Percentiles rank a stretch among this genome's conserved stretches.
Conservation (phyloP, 2,113 vertebrate genomes). For the Zosterops hypoxanthus region DNA sequence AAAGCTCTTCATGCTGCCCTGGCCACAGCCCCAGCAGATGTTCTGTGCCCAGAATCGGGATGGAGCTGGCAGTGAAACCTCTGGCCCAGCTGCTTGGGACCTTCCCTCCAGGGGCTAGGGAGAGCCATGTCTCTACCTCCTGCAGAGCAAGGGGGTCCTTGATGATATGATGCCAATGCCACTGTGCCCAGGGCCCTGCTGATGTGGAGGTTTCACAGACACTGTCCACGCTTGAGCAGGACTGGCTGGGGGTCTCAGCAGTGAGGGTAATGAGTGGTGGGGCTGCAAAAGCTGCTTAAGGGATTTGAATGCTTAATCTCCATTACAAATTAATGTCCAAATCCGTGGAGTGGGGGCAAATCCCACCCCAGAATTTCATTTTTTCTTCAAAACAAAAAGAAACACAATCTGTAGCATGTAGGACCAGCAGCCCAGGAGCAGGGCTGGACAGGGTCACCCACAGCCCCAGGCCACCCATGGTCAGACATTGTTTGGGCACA, state of each 20-base stretch:
- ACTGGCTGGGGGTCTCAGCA: not conserved
- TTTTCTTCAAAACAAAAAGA: conserved; percentile 5
- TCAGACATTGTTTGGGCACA: fast-evolving
- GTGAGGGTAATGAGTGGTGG: not conserved
- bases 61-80: fast-evolving
- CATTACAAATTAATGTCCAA: conserved; percentile 60
- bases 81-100: not conserved
- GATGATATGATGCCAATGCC: not conserved
- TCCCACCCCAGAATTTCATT: conserved; percentile 38
- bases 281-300: conserved; percentile 60
- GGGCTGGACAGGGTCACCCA: not conserved
- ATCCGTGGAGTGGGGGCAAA: conserved; percentile 43
- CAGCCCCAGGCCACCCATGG: fast-evolving
- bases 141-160: fast-evolving
- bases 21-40: not conserved
- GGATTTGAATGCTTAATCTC: conserved; percentile 61
- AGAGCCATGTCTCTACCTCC: not conserved
- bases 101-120: too few species aligned
- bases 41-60: fast-evolving
- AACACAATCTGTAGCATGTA: not conserved
- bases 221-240: fast-evolving
- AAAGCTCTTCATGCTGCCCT: not conserved
- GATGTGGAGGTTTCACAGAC: not conserved
- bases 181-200: fast-evolving
- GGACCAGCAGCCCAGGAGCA: fast-evolving